Percentiles rank a stretch among this genome's conserved stretches.
phyloP scores from a whole-genome alignment of 2,797 vertebrate species.

The Mormyrus proboscirostris region DNA sequence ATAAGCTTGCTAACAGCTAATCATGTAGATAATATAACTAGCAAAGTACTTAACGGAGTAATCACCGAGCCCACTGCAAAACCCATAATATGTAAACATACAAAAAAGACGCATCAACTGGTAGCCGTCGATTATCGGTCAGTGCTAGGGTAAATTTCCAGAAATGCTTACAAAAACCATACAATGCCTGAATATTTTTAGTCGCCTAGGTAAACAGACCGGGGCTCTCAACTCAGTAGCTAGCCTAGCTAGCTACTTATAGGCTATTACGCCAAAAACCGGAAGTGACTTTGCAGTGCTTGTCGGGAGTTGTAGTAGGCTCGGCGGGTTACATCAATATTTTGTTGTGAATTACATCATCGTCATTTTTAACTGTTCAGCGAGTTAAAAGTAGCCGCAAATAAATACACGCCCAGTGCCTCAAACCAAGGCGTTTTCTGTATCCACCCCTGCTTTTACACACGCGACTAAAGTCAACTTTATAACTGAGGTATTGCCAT shows the following conservation, averaged over 20 bases:
- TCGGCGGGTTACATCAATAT: background rate
- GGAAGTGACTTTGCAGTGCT: background rate
- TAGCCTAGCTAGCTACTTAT: background rate
- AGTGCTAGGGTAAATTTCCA: background rate
- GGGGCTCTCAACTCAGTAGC: background rate
- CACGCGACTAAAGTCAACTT: background rate
- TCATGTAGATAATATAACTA: background rate
- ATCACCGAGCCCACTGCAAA: background rate
- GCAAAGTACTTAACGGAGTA: background rate
- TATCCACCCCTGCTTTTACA: background rate
- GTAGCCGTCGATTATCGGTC: background rate
- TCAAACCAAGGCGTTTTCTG: background rate
- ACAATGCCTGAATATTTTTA: background rate
- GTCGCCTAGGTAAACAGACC: background rate
- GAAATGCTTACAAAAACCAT: background rate
- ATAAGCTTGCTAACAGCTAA: background rate
- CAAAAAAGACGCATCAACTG: background rate
- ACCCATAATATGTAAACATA: background rate
- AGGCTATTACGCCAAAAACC: background rate
- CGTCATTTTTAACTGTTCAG: background rate
- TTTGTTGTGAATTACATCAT: constrained; percentile 13
- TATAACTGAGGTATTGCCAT: background rate
- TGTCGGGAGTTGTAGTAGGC: background rate
- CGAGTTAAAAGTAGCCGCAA: background rate
- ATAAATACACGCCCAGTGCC: background rate